These are phyloP conservation scores for Scaptomyza caliginosa DNA, from an alignment of 2,888 invertebrate genomes.

Conservation along the genomic window DNA sequence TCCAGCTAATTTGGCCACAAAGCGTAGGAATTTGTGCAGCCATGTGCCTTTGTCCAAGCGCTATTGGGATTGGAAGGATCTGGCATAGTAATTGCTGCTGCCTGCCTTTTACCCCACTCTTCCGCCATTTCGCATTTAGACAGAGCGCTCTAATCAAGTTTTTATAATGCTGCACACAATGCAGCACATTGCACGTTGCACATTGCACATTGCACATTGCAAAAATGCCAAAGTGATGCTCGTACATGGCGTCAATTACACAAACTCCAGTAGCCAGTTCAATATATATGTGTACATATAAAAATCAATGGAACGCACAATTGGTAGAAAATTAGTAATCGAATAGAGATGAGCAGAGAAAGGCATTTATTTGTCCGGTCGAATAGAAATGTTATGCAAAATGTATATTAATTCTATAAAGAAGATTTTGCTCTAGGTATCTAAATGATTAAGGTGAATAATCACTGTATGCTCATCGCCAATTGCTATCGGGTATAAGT, in stretches of 20 bases:
- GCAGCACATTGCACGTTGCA: background rate
- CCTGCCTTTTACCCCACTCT: background rate
- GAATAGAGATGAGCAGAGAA: conserved; percentile 10
- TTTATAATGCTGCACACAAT: conserved; percentile 33
- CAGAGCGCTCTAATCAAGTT: conserved; percentile 45
- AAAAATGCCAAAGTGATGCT: conserved; percentile 15
- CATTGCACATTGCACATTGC: conserved; percentile 22
- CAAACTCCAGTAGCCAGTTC: conserved; percentile 2
- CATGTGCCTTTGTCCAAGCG: conserved; percentile 33
- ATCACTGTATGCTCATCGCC: background rate
- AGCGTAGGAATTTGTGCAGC: conserved; percentile 43
- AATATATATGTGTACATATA: background rate
- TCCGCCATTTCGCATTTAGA: background rate
- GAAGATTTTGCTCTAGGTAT: too few relatives aligned
- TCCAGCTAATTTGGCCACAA: conserved; percentile 59
- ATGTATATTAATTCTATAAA: too few relatives aligned
- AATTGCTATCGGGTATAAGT: background rate
- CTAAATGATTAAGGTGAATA: too few relatives aligned
- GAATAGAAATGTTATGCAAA: background rate
- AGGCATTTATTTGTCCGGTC: background rate
- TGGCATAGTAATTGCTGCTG: conserved; percentile 21
- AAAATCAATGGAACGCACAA: conserved; percentile 34
- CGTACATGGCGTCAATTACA: conserved; percentile 38
- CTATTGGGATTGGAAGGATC: background rate
- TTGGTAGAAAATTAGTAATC: conserved; percentile 13